Conservation (phyloP, 2,797 vertebrate species). For the Xyrichtys novacula region DNA sequence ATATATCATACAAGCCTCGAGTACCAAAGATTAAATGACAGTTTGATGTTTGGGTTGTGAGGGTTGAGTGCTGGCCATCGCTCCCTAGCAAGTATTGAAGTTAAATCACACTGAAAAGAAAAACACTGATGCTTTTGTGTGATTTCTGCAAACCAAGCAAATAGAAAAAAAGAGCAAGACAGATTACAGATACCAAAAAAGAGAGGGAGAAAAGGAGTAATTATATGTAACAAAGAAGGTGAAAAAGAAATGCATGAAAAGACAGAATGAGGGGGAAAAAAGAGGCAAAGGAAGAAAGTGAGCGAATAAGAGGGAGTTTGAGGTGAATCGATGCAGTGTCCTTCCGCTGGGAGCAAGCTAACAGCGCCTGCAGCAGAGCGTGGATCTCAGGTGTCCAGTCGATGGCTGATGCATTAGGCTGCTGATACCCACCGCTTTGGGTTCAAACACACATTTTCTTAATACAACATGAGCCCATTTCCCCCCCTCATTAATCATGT, state of each 20-base stretch:
- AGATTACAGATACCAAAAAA: constrained; percentile 45
- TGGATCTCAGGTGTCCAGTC: constrained; percentile 87
- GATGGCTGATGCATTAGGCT: constrained; percentile 89
- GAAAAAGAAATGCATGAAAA: constrained; percentile 52
- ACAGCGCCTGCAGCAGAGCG: constrained; percentile 67
- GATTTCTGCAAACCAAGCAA: constrained; percentile 43
- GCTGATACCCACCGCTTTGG: constrained; percentile 84
- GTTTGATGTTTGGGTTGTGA: constrained; percentile 71
- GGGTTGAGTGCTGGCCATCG: constrained; percentile 72
- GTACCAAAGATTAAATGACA: constrained; percentile 75
- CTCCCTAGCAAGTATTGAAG: constrained; percentile 66
- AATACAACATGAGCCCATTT: constrained; percentile 89
- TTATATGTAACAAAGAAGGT: constrained; percentile 61
- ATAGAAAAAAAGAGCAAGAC: constrained; percentile 57
- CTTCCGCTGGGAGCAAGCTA: constrained; percentile 75
- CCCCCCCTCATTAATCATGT: constrained; percentile 89
- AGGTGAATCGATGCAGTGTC: constrained; percentile 77
- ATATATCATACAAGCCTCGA: constrained; percentile 72
- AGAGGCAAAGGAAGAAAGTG: constrained; percentile 58
- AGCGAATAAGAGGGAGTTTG: constrained; percentile 56
- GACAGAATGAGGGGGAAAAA: constrained; percentile 11
- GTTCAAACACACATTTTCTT: constrained; percentile 91
- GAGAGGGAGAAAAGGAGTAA: constrained; percentile 40
- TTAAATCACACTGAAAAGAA: constrained; percentile 65
- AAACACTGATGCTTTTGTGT: constrained; percentile 79